These are phyloP conservation scores for Gadopsis marmoratus DNA, from an alignment of 2,797 vertebrate genomes.

Conservation along the genomic window DNA sequence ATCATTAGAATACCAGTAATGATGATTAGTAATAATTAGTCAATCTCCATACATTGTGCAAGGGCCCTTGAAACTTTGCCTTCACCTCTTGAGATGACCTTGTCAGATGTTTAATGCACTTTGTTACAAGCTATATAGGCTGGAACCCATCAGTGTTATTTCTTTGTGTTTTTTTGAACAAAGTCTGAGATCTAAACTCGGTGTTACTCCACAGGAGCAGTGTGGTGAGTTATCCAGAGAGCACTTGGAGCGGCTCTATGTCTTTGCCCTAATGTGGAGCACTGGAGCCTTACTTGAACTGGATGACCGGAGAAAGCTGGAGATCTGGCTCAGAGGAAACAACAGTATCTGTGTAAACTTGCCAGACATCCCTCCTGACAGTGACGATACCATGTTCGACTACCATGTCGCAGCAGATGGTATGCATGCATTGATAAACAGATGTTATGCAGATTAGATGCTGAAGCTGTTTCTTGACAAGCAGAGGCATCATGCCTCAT, in stretches of 20 bases:
- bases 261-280: conserved; percentile 97
- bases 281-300: conserved; percentile 91
- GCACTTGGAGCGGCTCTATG: conserved; percentile 90
- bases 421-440: conserved; percentile 69
- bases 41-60: background rate
- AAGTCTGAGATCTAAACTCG: background rate
- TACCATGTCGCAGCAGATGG: conserved; percentile 90
- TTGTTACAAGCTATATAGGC: background rate
- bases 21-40: background rate
- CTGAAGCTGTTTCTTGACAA: conserved; percentile 1
- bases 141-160: background rate
- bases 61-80: background rate
- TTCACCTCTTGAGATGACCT: background rate
- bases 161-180: background rate
- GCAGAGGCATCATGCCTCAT: background rate
- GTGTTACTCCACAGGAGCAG: conserved; percentile 86
- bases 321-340: conserved; percentile 89
- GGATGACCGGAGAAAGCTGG: conserved; percentile 90
- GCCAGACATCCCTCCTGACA: conserved; percentile 82
- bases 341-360: conserved; percentile 84
- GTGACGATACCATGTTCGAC: conserved; percentile 92
- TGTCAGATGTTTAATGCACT: background rate
- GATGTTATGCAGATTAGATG: conserved; percentile 29
- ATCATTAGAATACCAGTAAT: background rate
- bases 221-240: conserved; percentile 85